A percentile compares a stretch with the other conserved stretches of the same genome.
phyloP scores from a whole-genome alignment of 1,140 invertebrate species.

The Aphidius gifuensis region DNA sequence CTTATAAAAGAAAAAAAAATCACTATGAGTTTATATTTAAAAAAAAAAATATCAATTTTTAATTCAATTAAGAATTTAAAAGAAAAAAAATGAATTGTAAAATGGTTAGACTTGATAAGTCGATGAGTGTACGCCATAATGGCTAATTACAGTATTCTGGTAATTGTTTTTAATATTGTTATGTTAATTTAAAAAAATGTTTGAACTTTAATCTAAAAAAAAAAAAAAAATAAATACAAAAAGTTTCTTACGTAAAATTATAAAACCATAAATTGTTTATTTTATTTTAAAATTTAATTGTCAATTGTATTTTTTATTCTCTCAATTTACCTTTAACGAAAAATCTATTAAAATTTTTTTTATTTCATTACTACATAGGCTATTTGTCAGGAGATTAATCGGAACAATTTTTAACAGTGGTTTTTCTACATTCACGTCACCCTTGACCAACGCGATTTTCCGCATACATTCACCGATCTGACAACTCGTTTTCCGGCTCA shows the following conservation, averaged over 20 bases:
- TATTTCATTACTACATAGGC: too few relatives aligned
- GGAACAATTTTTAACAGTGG: constrained; percentile 1
- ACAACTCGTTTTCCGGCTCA: constrained; percentile 12
- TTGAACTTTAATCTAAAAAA: constrained; percentile 24
- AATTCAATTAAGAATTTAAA: constrained; percentile 13
- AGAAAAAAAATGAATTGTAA: constrained; percentile 2
- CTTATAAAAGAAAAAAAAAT: constrained; percentile 5
- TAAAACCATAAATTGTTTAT: too few relatives aligned
- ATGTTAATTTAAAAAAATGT: constrained; percentile 32
- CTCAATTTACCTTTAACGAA: too few relatives aligned
- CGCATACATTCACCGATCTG: constrained; percentile 5
- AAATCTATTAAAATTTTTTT: too few relatives aligned
- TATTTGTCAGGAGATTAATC: background rate
- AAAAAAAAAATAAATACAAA: constrained; percentile 3
- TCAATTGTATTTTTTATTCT: too few relatives aligned
- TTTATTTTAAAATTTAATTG: too few relatives aligned
- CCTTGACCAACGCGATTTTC: constrained; percentile 5
- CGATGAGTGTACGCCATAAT: constrained; percentile 2
- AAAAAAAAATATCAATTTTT: constrained; percentile 15
- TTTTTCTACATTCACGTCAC: background rate
- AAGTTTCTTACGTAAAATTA: background rate
- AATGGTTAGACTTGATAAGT: background rate
- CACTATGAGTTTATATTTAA: constrained; percentile 12
- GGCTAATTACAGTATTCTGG: constrained; percentile 20
- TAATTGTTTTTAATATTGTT: constrained; percentile 40